A percentile compares a stretch with the other conserved stretches of the same genome.
phyloP scores from a whole-genome alignment of 37 sponge, comb jelly and placozoan genomes.

The Geodia barretti region DNA sequence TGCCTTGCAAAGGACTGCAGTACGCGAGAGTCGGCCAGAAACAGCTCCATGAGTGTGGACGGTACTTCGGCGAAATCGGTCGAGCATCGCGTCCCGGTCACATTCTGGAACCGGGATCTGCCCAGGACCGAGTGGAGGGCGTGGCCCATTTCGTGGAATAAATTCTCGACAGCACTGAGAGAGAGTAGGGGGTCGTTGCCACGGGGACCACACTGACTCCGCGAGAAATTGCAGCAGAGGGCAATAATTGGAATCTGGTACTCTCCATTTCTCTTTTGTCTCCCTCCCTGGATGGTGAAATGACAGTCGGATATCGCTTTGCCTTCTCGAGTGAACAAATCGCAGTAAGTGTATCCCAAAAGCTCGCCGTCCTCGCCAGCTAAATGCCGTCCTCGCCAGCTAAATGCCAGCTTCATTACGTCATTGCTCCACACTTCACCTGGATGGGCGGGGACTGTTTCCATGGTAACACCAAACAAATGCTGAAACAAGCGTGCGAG shows the following conservation, averaged over 20 bases:
- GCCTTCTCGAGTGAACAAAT: conserved; percentile 50
- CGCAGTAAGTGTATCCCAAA: conserved; percentile 75
- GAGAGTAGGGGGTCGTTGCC: conserved; percentile 15
- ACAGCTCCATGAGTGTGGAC: conserved; percentile 90
- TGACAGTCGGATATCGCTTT: conserved; percentile 78
- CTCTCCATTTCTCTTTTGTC: conserved; percentile 7
- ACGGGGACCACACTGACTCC: not conserved
- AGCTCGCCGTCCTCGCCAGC: conserved; percentile 51
- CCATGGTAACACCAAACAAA: conserved; percentile 66
- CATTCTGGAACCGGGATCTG: conserved; percentile 85
- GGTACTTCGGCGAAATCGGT: conserved; percentile 97
- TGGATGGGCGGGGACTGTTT: conserved; percentile 3
- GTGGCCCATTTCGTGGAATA: conserved; percentile 98
- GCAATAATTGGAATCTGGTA: conserved; percentile 88
- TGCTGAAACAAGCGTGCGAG: conserved; percentile 49
- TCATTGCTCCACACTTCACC: conserved; percentile 74
- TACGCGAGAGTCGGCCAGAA: conserved; percentile 70
- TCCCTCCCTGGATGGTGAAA: conserved; percentile 82
- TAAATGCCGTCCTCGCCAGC: conserved; percentile 43
- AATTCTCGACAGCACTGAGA: conserved; percentile 68
- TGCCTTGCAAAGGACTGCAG: conserved; percentile 67
- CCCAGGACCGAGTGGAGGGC: conserved; percentile 93
- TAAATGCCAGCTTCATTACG: conserved; percentile 75
- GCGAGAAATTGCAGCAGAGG: conserved; percentile 61
- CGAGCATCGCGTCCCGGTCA: conserved; percentile 92